Evolutionary conservation across 2,113 vertebrate genomes (phyloP), one percentile per base, ranked within the genome.

Genomic region (Ptychochromis oligacanthus): DNA sequence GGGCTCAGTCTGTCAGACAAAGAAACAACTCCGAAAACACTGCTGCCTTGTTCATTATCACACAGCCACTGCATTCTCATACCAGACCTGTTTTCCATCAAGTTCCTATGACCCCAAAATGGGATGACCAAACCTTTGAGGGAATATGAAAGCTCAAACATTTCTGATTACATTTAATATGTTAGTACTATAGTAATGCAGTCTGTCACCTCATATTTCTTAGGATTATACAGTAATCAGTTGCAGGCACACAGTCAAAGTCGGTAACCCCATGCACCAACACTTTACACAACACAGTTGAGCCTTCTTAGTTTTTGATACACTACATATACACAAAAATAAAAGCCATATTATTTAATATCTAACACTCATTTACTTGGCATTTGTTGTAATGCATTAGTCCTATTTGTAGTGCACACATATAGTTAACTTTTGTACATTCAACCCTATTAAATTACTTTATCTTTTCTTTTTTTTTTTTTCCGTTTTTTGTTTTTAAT

Each of bases 1-100:
- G 62, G 90, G 79, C 91, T 95, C 92, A 89, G 89, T 36, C 88
- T 67, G 77, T 17, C 40, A 83, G 80, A 93, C 92, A 93, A 90
- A 91, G 91, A 87, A 90, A 89, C 70, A 89, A 88, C 76, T 88
- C 81, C 86, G 56, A 70, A 88, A 12, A 91, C 88, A 93, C 86
- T 93, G 82, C 80, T 4, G 87, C 91, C 86, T 92, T 95, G 92
- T 94, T 94, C 60, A 82, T 52, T 13, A 79, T 81, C 79, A 77
- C 13, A 70, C 82, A 74, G 59, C 84, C 58, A 88, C 40, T 34
- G 67, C 43, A 55, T 75, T 84, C 77, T 84, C 77, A 88, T 52
- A 79, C 57, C 88, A 82, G 65, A 81, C 26, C n/a, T 28, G 55
- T 28, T 85, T 81, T 17, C 40, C 17, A 22, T 20, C 38, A 59